phyloP scores from a whole-genome alignment of 2,888 invertebrate genomes.

The Dasypolia templi region DNA sequence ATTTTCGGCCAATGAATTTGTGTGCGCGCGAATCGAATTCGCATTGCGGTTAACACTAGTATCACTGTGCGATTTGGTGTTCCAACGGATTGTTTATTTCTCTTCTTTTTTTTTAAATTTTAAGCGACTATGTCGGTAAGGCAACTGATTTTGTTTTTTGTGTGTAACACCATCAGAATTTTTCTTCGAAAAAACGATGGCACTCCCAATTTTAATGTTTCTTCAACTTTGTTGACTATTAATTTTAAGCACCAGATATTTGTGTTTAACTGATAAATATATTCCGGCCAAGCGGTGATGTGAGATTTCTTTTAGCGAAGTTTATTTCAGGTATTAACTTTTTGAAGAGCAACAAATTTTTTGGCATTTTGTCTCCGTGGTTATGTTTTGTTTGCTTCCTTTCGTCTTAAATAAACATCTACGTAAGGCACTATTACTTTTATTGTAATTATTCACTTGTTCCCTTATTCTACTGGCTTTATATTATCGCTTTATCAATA shows the following conservation, averaged over 20 bases:
- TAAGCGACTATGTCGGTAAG: slow-evolving; percentile 88
- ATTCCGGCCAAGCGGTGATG: slow-evolving; percentile 84
- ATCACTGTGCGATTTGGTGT: slow-evolving; percentile 78
- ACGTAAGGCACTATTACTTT: slow-evolving; percentile 86
- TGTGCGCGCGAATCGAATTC: slow-evolving; percentile 83
- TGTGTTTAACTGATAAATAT: slow-evolving; percentile 86
- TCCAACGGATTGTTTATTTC: slow-evolving; percentile 67
- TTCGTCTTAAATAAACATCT: slow-evolving; percentile 81
- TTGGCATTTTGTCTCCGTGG: slow-evolving; percentile 90
- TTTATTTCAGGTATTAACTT: slow-evolving; percentile 88
- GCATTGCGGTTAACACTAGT: slow-evolving; percentile 83
- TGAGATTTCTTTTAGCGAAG: slow-evolving; percentile 88
- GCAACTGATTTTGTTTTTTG: slow-evolving; percentile 76
- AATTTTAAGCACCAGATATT: slow-evolving; percentile 73
- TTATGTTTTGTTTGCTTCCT: slow-evolving; percentile 78
- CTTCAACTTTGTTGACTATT: slow-evolving; percentile 84
- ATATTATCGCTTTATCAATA: slow-evolving; percentile 70
- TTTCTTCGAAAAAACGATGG: slow-evolving; percentile 84
- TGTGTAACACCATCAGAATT: slow-evolving; percentile 79
- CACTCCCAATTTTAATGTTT: slow-evolving; percentile 76
- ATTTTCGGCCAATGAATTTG: slow-evolving; percentile 81
- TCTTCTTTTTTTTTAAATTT: slow-evolving; percentile 67
- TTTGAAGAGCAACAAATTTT: slow-evolving; percentile 87
- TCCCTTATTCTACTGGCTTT: slow-evolving; percentile 80
- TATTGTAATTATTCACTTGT: slow-evolving; percentile 82